Base-by-base conservation (phyloP, 2,113 vertebrate species). In the Vicugna pacos region DNA sequence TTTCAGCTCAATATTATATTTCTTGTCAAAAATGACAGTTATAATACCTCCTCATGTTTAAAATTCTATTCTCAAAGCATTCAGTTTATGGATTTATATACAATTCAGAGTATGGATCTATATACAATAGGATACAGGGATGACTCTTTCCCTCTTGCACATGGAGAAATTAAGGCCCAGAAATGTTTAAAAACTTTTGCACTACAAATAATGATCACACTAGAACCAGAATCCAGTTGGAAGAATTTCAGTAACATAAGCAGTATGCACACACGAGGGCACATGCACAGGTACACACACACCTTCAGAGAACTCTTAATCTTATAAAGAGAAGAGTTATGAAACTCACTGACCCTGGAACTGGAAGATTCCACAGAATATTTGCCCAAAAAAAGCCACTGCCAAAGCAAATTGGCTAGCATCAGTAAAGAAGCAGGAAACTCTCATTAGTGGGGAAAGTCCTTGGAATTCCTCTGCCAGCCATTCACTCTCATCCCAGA, bases 401-500 rank as follows among this genome's bases (percentile, higher is more conserved):
- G 28, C 3, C 54, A 50, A 3, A 75, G 91, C 58, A 94, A 98
- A 72, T 0, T 93, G 96, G 97, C 94, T 92, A 94, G 92, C 90
- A 80, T 93, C 48, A 69, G 32, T 26, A 69, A 84, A 35, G 56
- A 76, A 96, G 58, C 24, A 84, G 72, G 81, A 56, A 80, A 52
- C 24, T 20, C 50, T 83, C 75, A 52, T 72, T 67, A 70, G 76
- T 24, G 32, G 92, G 76, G 60, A 93, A 72, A 83, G 85, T 87
- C 89, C 54, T 87, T 87, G 88, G 64, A 69, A 89, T 38, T 32
- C 20, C 69, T 76, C 90, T 73, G 72, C 88, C 58, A 94, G 81
- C 14, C 69, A 93, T 80, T 96, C 85, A 86, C n/a, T 70, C 77
- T 80, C 56, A 82, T 50, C 84, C 85, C 85, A 96, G 91, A 94